Evolutionary conservation across 1,140 invertebrate species (phyloP).

Genomic region (Tetramorium parvispinum): DNA sequence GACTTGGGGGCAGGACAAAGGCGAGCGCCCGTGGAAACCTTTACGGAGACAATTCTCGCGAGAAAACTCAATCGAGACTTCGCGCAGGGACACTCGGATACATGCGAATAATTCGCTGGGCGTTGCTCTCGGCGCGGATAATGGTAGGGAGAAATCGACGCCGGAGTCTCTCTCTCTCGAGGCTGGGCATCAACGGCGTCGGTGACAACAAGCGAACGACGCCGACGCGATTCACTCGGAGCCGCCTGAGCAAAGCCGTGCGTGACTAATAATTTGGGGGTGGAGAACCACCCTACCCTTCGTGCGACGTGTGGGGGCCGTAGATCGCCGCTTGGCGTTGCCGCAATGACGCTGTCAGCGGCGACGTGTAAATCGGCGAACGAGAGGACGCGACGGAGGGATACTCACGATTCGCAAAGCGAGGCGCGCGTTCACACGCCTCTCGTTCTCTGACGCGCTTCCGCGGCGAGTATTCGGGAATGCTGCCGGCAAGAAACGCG

Average conservation of each 20-base stretch:
- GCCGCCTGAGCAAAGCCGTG: slow-evolving; percentile 59
- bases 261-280: slow-evolving; percentile 81
- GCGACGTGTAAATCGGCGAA: background rate
- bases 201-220: slow-evolving; percentile 37
- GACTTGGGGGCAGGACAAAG: background rate
- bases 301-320: slow-evolving; percentile 30
- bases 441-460: background rate
- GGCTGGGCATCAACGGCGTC: slow-evolving; percentile 16
- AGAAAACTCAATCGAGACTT: background rate
- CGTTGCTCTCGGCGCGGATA: slow-evolving; percentile 32
- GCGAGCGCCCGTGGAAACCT: background rate
- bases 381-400: background rate
- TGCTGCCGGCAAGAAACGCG: background rate
- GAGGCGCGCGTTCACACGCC: slow-evolving; percentile 9
- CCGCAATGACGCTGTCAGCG: slow-evolving; percentile 41
- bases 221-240: slow-evolving; percentile 31
- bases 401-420: slow-evolving; percentile 43
- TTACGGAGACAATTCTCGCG: background rate
- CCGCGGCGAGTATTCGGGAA: background rate
- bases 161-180: background rate
- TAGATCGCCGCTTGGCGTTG: slow-evolving; percentile 28
- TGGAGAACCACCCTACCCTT: slow-evolving; percentile 79
- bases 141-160: slow-evolving; percentile 49
- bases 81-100: slow-evolving; percentile 14
- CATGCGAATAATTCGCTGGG: slow-evolving; percentile 48